These are phyloP conservation scores for Epinephelus coioides DNA, from an alignment of 2,797 vertebrate species.

Conservation along the genomic window DNA sequence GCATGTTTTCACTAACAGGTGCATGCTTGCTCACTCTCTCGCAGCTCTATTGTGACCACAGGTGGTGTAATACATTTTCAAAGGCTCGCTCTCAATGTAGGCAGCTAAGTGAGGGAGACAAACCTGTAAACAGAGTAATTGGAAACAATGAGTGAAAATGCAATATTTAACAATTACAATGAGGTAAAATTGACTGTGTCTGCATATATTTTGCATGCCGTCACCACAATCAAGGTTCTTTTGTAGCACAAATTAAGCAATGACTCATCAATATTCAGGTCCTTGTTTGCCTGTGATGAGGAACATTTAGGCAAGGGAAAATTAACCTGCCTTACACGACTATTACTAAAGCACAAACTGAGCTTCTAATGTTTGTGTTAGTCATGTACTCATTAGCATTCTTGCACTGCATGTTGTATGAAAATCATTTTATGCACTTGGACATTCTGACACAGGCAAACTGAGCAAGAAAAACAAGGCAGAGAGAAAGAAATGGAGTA, in stretches of 20 bases:
- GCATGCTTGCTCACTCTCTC: constrained; percentile 11
- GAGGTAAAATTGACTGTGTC: not conserved
- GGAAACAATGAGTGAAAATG: not conserved
- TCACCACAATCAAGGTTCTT: not conserved
- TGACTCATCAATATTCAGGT: not conserved
- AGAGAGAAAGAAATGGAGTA: not conserved
- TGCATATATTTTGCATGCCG: not conserved
- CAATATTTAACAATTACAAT: not conserved
- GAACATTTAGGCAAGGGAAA: not conserved
- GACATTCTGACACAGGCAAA: not conserved
- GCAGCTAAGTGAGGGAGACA: not conserved
- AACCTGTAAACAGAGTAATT: not conserved
- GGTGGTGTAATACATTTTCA: constrained; percentile 32
- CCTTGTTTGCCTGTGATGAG: not conserved
- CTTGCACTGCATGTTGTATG: not conserved
- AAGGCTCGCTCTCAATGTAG: not conserved
- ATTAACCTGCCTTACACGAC: not conserved
- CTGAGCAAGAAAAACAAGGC: not conserved
- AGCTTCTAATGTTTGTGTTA: not conserved
- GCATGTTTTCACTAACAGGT: constrained; percentile 48
- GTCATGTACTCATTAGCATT: not conserved
- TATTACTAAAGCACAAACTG: not conserved
- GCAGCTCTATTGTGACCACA: constrained; percentile 23
- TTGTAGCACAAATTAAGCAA: not conserved
- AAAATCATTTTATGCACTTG: not conserved